Conservation (phyloP, 2,797 vertebrate species). For the Knipowitschia caucasica region DNA sequence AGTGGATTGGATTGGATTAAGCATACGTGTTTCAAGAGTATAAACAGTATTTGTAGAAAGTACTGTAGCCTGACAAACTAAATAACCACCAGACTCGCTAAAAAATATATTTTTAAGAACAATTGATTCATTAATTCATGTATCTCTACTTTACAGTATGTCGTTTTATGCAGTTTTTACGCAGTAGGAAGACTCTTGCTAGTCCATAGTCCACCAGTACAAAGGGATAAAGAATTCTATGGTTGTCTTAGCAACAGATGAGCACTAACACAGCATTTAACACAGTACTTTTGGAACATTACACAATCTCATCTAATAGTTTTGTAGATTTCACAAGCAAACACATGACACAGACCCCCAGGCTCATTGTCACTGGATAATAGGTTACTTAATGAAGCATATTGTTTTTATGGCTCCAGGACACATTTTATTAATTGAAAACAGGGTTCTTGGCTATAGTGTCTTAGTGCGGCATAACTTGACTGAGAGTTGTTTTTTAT, state of each 20-base stretch:
- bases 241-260: slow-evolving; percentile 74
- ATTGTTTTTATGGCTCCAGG: slow-evolving; percentile 50
- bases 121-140: too few species aligned
- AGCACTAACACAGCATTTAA: slow-evolving; percentile 35
- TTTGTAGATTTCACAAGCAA: slow-evolving; percentile 19
- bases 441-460: slow-evolving; percentile 24
- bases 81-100: too few species aligned
- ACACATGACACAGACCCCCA: slow-evolving; percentile 22
- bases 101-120: too few species aligned
- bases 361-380: slow-evolving; percentile 33
- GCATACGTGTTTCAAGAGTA: too few species aligned
- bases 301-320: slow-evolving; percentile 33
- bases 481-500: too few species aligned
- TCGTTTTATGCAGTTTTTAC: too few species aligned
- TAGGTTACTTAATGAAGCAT: slow-evolving; percentile 3
- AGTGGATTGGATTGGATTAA: too few species aligned
- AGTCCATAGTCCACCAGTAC: too few species aligned
- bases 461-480: background rate
- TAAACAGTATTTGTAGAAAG: too few species aligned
- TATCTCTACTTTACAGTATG: too few species aligned
- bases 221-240: slow-evolving; percentile 26
- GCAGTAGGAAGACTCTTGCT: too few species aligned
- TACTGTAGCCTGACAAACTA: too few species aligned
- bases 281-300: background rate
- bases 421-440: slow-evolving; percentile 38